Evolutionary conservation across 2,797 vertebrate species (phyloP), one percentile per base, ranked within the genome.

Genomic region (Taenioides sp.): DNA sequence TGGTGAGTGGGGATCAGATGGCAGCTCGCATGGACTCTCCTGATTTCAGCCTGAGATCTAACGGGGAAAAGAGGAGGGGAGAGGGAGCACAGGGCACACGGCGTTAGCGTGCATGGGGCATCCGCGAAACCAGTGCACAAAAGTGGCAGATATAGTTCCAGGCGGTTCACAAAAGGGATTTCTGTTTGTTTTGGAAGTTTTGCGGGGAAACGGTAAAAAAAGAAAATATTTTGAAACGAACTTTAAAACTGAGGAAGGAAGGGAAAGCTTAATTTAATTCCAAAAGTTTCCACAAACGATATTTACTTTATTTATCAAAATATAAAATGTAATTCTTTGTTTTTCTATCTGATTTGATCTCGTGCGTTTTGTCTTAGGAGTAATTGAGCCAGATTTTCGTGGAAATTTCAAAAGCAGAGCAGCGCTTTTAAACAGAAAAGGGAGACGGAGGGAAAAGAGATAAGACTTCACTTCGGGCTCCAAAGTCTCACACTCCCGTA

Each of bases 1-100:
- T 16, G 65, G 95, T 93, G 85, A 83, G 88, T 83, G 84, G 84
- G 95, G 96, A 95, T 98, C 96, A 98, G 96, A 97, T 95, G 95
- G 96, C 96, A 95, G 95, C 91, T 96, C 95, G 95, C 97, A 98
- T 97, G 96, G 96, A 92, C 95, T 95, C 95, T 95, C 93, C 92
- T 95, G 87, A 95, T 96, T 28, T 95, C 86, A 88, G 90, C 94
- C 93, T 94, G 87, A 84, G 95, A 94, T 95, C 95, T 95, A 93
- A 93, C 84, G 60, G 82, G 86, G 84, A 91, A 95, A 47, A 93
- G 95, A 95, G 63, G 23, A 65, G 40, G 40, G 43, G 63, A 37
- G 43, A 49, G 63, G 14, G 43, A 65, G 69, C 54, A 74, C 69
- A 72, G 17, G 70, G 50, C 59, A 64, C 72, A 74, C 71, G 92